Evolutionary conservation across 2,113 vertebrate genomes (phyloP).

Genomic region (Merops nubicus): DNA sequence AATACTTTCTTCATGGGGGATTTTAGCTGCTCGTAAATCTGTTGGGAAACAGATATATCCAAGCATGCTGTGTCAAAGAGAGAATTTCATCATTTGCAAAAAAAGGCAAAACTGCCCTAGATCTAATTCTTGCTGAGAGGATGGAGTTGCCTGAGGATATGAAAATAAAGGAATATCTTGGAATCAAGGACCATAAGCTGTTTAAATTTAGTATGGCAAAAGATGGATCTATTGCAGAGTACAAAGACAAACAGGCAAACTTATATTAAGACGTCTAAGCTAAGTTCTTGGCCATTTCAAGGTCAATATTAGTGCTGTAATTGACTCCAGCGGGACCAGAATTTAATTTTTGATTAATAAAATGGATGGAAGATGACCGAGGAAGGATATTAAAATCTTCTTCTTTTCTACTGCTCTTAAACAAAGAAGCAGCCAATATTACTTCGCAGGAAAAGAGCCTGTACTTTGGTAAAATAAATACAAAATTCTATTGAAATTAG

Average conservation of each 20-base stretch:
- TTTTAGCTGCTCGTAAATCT: slow-evolving; percentile 62
- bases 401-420: background rate
- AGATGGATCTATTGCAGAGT: background rate
- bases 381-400: background rate
- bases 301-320: background rate
- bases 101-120: slow-evolving; percentile 15
- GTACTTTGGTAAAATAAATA: background rate
- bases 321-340: background rate
- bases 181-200: background rate
- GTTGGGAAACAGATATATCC: slow-evolving; percentile 42
- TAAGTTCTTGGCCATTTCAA: background rate
- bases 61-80: slow-evolving; percentile 26
- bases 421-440: background rate
- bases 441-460: background rate
- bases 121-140: background rate
- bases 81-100: slow-evolving; percentile 18
- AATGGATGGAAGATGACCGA: background rate
- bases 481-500: background rate
- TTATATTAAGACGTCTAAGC: background rate
- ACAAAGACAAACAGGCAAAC: background rate
- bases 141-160: background rate
- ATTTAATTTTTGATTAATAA: background rate
- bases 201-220: background rate
- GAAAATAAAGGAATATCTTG: slow-evolving; percentile 9
- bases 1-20: slow-evolving; percentile 17